Percentiles rank a stretch among this genome's conserved stretches.
phyloP scores from a whole-genome alignment of 2,797 vertebrate genomes.

The Phylloscopus collybita region DNA sequence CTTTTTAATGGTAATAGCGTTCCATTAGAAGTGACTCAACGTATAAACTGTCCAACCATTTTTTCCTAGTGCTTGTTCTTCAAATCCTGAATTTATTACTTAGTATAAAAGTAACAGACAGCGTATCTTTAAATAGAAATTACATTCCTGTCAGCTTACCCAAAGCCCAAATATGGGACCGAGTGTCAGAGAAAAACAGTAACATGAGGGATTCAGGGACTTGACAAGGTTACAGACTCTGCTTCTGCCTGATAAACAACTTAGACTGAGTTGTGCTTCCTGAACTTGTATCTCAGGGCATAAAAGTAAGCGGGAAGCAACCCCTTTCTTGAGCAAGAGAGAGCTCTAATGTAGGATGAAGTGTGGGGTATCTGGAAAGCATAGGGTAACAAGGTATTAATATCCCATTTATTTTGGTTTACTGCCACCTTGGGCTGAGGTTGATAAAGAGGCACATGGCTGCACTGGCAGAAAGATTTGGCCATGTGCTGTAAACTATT shows the following conservation, averaged over 20 bases:
- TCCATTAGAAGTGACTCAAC: slow-evolving; percentile 29
- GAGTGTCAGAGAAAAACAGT: slow-evolving; percentile 39
- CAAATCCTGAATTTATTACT: slow-evolving; percentile 26
- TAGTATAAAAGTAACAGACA: slow-evolving; percentile 47
- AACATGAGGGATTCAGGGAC: slow-evolving; percentile 33
- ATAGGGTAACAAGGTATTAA: neutral
- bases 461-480: neutral
- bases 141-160: slow-evolving; percentile 57
- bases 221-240: neutral
- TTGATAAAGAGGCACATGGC: neutral
- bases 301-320: neutral
- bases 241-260: slow-evolving; percentile 37
- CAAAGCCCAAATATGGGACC: slow-evolving; percentile 54
- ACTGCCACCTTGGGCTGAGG: slow-evolving; percentile 18
- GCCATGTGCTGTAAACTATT: neutral
- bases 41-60: neutral
- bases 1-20: neutral
- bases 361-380: neutral
- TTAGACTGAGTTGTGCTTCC: neutral
- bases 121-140: slow-evolving; percentile 59
- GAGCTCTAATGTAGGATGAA: neutral
- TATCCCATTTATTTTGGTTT: slow-evolving; percentile 45
- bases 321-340: neutral
- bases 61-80: slow-evolving; percentile 7
- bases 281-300: neutral